Percentiles rank a stretch among this genome's conserved stretches.
Conservation (phyloP, 2,797 vertebrate genomes). For the Tympanoctomys barrerae region DNA sequence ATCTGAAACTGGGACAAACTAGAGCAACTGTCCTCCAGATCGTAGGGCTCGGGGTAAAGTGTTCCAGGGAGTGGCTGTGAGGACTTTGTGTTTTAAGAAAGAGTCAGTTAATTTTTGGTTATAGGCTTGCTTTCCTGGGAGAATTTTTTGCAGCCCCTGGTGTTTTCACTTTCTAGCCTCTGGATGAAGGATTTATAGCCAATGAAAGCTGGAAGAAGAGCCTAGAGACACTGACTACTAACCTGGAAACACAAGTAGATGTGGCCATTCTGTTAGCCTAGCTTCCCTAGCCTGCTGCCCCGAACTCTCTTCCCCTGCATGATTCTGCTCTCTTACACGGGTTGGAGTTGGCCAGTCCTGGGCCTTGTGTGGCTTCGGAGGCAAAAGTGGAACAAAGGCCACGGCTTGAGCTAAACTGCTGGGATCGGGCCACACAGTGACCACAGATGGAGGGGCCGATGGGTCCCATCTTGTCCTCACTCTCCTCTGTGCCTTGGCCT, state of each 20-base stretch:
- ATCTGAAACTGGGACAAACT: background rate
- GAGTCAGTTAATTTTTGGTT: background rate
- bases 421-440: background rate
- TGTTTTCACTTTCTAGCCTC: background rate
- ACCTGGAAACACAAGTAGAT: conserved; percentile 17
- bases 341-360: background rate
- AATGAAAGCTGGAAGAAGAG: background rate
- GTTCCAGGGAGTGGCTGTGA: background rate
- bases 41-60: background rate
- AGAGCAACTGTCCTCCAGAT: background rate
- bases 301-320: background rate
- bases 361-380: background rate
- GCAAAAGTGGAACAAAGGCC: background rate
- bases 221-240: background rate
- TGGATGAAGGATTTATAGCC: background rate
- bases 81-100: conserved; percentile 32
- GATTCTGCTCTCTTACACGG: background rate
- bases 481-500: background rate
- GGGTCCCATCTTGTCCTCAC: background rate
- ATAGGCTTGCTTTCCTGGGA: background rate
- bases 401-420: background rate
- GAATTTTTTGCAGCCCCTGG: background rate
- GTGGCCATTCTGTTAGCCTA: background rate
- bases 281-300: background rate
- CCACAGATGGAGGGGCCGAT: background rate